These are phyloP conservation scores for Peromyscus maniculatus DNA, from an alignment of 2,113 vertebrate species.

Conservation along the genomic window DNA sequence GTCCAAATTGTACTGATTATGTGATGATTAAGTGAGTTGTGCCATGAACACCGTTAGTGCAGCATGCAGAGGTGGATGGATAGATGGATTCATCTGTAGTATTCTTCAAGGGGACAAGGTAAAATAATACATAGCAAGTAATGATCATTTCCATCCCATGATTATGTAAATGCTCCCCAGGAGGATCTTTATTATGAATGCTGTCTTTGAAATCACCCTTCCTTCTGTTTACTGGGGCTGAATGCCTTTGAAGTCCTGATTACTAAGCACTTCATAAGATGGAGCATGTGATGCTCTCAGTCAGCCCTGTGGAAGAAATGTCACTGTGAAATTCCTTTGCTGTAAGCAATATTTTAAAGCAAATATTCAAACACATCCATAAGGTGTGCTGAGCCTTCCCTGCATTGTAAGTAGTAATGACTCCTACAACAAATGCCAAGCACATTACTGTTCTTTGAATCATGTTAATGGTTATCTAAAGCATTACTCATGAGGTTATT, in stretches of 20 bases:
- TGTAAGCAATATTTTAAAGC: conserved; percentile 67
- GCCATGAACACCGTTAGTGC: conserved; percentile 5
- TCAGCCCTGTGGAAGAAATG: conserved; percentile 12
- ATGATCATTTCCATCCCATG: conserved; percentile 18
- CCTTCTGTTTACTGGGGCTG: conserved; percentile 65
- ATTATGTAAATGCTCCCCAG: conserved; percentile 53
- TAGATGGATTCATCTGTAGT: conserved; percentile 50
- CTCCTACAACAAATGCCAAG: conserved; percentile 42
- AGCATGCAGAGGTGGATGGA: background rate
- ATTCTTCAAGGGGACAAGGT: conserved; percentile 58
- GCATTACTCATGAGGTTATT: conserved; percentile 49
- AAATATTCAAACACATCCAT: conserved; percentile 59
- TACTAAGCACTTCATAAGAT: conserved; percentile 67
- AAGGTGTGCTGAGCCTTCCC: conserved; percentile 7
- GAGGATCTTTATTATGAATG: conserved; percentile 72
- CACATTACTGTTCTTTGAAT: conserved; percentile 54
- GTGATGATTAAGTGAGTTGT: background rate
- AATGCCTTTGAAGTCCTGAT: conserved; percentile 60
- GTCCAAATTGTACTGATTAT: conserved; percentile 22
- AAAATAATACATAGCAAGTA: conserved; percentile 56
- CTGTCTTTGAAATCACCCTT: conserved; percentile 73
- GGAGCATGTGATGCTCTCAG: background rate
- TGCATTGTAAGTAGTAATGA: conserved; percentile 33
- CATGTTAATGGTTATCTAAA: conserved; percentile 66
- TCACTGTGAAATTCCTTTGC: background rate